Evolutionary conservation across 2,888 invertebrate species (phyloP).

Genomic region (Kryphioiulus occultus): DNA sequence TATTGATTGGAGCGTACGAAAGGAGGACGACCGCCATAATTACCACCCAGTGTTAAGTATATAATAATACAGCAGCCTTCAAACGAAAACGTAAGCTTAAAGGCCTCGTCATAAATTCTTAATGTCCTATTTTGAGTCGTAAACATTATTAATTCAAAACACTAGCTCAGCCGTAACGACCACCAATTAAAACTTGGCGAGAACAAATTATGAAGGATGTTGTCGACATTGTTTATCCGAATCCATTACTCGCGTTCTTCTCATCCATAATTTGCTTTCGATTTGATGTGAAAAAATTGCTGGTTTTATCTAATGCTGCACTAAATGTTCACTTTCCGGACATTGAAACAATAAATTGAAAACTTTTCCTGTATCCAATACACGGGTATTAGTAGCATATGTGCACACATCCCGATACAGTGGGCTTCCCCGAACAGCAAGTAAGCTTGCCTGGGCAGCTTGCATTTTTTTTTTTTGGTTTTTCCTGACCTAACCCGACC

Average conservation of each 20-base stretch:
- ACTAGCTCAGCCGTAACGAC: slow-evolving; percentile 31
- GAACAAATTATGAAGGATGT: slow-evolving; percentile 30
- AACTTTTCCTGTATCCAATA: background rate
- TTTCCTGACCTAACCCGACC: too few relatives aligned
- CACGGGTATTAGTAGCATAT: too few relatives aligned
- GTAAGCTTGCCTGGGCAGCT: too few relatives aligned
- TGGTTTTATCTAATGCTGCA: too few relatives aligned
- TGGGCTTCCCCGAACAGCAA: too few relatives aligned
- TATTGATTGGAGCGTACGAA: background rate
- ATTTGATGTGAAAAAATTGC: too few relatives aligned
- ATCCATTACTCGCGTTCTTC: background rate
- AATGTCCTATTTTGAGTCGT: slow-evolving; percentile 30
- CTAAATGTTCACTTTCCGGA: too few relatives aligned
- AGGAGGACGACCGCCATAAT: background rate
- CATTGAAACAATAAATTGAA: too few relatives aligned
- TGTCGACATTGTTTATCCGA: background rate
- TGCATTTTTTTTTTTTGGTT: too few relatives aligned
- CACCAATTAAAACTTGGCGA: slow-evolving; percentile 22
- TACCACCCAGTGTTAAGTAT: slow-evolving; percentile 31
- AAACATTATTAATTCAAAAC: slow-evolving; percentile 30
- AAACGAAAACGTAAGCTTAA: slow-evolving; percentile 6
- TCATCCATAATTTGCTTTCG: background rate
- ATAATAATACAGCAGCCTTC: slow-evolving; percentile 35
- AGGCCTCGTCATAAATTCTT: slow-evolving; percentile 17
- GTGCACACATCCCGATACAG: too few relatives aligned